These are phyloP conservation scores for Hestina assimilis DNA, from an alignment of 1,140 invertebrate genomes.

Conservation along the genomic window DNA sequence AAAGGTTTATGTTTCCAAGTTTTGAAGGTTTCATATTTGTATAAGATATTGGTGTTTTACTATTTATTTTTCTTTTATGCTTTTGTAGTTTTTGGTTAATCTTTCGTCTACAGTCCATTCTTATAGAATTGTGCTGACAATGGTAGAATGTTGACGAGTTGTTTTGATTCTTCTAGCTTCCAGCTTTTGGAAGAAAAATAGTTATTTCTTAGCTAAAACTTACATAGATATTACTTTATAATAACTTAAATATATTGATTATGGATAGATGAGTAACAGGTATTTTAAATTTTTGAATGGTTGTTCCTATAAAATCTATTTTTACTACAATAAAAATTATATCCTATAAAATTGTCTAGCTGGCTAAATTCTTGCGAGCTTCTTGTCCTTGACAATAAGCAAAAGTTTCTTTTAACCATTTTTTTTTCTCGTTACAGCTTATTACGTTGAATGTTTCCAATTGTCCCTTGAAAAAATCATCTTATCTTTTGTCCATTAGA, in stretches of 20 bases:
- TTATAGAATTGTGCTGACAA: background rate
- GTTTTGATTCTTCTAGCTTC: too few species aligned
- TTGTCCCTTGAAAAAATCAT: slow-evolving; percentile 10
- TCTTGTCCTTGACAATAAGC: slow-evolving; percentile 1
- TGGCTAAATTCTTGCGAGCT: background rate
- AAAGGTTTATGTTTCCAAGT: slow-evolving; percentile 7
- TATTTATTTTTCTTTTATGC: background rate
- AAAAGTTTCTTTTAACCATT: slow-evolving; percentile 16
- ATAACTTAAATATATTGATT: too few species aligned
- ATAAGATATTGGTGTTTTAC: slow-evolving; percentile 4
- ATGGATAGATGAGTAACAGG: too few species aligned
- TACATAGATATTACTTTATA: too few species aligned
- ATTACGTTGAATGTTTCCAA: slow-evolving; percentile 4
- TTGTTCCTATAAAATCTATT: too few species aligned
- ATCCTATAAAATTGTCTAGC: background rate
- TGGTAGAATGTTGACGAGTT: too few species aligned
- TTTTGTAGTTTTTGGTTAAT: slow-evolving; percentile 1
- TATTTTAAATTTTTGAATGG: too few species aligned
- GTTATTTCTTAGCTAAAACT: too few species aligned
- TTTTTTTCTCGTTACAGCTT: slow-evolving; percentile 8
- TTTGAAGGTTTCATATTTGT: slow-evolving; percentile 14
- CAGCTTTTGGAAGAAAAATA: too few species aligned
- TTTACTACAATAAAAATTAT: too few species aligned
- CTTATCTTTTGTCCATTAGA: slow-evolving; percentile 23
- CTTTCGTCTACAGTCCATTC: background rate